These are phyloP conservation scores for Tortrix viridana DNA, from an alignment of 2,888 invertebrate species.

Conservation along the genomic window DNA sequence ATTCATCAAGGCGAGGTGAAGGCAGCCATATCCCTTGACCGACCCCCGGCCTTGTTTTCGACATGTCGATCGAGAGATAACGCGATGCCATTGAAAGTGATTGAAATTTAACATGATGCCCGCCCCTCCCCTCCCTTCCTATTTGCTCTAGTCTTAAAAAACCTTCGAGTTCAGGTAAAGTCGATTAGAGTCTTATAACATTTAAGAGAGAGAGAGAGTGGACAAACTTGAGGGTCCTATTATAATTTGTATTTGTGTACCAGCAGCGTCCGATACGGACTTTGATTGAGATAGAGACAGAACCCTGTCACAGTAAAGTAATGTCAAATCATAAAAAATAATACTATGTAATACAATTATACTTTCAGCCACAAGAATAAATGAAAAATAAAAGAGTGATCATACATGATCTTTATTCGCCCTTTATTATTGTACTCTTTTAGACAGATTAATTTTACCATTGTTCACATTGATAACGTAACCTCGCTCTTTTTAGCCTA, in stretches of 20 bases:
- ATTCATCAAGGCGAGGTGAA: conserved; percentile 74
- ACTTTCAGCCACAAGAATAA: too few relatives aligned
- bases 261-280: too few relatives aligned
- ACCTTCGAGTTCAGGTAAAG: too few relatives aligned
- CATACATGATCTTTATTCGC: not conserved
- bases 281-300: too few relatives aligned
- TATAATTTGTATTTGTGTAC: too few relatives aligned
- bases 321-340: too few relatives aligned
- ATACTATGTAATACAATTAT: too few relatives aligned
- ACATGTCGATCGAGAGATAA: conserved; percentile 67
- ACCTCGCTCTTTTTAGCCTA: conserved; percentile 49
- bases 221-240: too few relatives aligned
- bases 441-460: conserved; percentile 11
- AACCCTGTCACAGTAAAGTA: too few relatives aligned
- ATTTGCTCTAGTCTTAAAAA: not conserved
- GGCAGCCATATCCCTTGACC: conserved; percentile 74
- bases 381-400: too few relatives aligned
- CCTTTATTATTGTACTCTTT: conserved; percentile 7
- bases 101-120: conserved; percentile 40
- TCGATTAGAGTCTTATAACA: too few relatives aligned
- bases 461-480: conserved; percentile 20
- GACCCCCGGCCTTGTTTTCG: conserved; percentile 78
- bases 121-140: conserved; percentile 34
- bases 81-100: conserved; percentile 49
- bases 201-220: too few relatives aligned